Evolutionary conservation across 2,888 invertebrate species (phyloP).

Genomic region (Tinea pellionella): DNA sequence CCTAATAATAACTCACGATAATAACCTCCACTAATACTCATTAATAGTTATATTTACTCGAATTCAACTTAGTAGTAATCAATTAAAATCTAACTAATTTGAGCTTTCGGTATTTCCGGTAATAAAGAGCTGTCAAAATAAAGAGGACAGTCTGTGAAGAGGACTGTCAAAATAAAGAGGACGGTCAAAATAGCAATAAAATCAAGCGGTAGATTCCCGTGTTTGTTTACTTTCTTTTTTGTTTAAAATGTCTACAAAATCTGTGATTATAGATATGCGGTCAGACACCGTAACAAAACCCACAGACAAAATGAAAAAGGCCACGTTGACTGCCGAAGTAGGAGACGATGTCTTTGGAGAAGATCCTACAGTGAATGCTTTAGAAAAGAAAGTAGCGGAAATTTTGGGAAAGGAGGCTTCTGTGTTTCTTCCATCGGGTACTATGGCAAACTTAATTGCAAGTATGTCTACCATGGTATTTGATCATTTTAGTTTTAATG

Average conservation of each 20-base stretch:
- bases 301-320: conserved; percentile 77
- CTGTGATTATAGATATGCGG: conserved; percentile 72
- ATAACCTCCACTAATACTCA: neutral
- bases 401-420: conserved; percentile 84
- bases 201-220: too few relatives aligned
- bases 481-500: neutral
- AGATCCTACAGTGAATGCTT: conserved; percentile 80
- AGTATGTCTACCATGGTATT: conserved; percentile 59
- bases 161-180: too few relatives aligned
- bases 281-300: conserved; percentile 87
- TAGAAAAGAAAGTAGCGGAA: conserved; percentile 75
- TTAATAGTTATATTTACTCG: neutral
- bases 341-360: conserved; percentile 91
- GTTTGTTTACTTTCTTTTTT: too few relatives aligned
- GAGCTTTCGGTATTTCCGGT: neutral
- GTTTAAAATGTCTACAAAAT: conserved; percentile 8
- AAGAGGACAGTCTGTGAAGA: too few relatives aligned
- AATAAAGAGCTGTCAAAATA: too few relatives aligned
- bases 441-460: conserved; percentile 88
- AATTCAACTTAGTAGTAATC: neutral
- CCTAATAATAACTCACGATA: neutral
- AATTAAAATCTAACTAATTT: neutral
- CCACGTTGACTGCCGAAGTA: conserved; percentile 80
- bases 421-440: conserved; percentile 83
- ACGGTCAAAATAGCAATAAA: too few relatives aligned